Conservation (phyloP, 2,113 vertebrate genomes). For the Aleadryas rufinucha region DNA sequence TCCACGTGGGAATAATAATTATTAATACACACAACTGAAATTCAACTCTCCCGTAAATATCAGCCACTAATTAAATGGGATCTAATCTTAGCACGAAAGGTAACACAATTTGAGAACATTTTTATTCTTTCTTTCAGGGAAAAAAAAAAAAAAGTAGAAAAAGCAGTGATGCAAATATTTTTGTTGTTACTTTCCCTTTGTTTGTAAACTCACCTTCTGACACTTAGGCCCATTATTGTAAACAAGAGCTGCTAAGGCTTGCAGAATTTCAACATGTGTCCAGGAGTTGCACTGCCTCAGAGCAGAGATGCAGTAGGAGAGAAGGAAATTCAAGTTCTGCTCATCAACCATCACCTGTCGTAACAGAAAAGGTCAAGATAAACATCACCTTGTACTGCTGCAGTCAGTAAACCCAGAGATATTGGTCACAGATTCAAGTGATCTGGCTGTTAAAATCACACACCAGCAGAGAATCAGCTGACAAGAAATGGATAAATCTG, state of each 20-base stretch:
- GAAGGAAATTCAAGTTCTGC: conserved; percentile 80
- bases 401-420: not conserved
- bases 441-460: not conserved
- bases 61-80: not conserved
- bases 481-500: not conserved
- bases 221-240: conserved; percentile 90
- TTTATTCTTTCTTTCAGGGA: not conserved
- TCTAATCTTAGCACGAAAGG: not conserved
- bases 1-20: not conserved
- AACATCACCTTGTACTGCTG: not conserved
- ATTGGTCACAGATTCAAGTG: accelerated
- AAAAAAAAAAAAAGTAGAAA: not conserved
- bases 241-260: conserved; percentile 86
- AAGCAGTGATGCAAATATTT: not conserved
- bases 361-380: not conserved
- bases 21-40: not conserved
- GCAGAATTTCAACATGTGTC: conserved; percentile 89
- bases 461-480: not conserved
- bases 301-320: conserved; percentile 81
- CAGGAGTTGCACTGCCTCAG: conserved; percentile 85
- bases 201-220: conserved; percentile 78
- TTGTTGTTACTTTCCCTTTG: not conserved
- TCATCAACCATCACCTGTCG: conserved; percentile 87
- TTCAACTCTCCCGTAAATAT: not conserved
- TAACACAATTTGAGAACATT: not conserved